These are phyloP conservation scores for Aporrectodea caliginosa DNA, from an alignment of 1,140 invertebrate species.

Conservation along the genomic window DNA sequence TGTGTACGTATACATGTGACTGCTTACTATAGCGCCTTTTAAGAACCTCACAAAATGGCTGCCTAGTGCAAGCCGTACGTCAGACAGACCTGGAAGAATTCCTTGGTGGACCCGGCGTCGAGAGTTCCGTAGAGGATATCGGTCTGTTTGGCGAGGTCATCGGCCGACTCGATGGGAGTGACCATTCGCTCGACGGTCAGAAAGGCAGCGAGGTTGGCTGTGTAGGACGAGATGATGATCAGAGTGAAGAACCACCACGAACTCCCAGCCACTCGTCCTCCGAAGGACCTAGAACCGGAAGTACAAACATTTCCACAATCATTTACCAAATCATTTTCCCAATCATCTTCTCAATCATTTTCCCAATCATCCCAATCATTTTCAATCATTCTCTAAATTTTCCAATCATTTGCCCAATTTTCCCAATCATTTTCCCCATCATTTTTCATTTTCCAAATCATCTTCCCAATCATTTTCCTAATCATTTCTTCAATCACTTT, in stretches of 20 bases:
- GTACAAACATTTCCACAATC: not conserved
- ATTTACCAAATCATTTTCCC: not conserved
- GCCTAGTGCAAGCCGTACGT: not conserved
- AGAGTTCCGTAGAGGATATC: conserved; percentile 53
- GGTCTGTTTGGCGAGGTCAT: conserved; percentile 37
- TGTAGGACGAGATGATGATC: conserved; percentile 93
- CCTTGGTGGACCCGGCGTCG: conserved; percentile 76
- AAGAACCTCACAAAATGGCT: not conserved
- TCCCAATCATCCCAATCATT: not conserved
- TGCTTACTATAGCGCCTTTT: too few species aligned
- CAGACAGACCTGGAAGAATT: conserved; percentile 67
- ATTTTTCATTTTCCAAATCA: not conserved
- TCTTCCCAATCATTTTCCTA: too few species aligned
- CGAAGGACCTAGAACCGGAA: conserved; percentile 16
- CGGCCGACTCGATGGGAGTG: conserved; percentile 28
- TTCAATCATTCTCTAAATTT: not conserved
- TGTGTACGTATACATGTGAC: too few species aligned
- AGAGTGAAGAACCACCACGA: conserved; percentile 97
- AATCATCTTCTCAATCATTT: not conserved
- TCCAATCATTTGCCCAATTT: not conserved
- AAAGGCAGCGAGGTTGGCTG: conserved; percentile 53
- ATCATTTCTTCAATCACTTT: too few species aligned
- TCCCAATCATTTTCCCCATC: not conserved
- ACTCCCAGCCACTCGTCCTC: conserved; percentile 14
- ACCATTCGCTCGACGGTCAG: conserved; percentile 29